phyloP scores from a whole-genome alignment of 2,888 invertebrate genomes.

The Malthinus seriepunctatus region DNA sequence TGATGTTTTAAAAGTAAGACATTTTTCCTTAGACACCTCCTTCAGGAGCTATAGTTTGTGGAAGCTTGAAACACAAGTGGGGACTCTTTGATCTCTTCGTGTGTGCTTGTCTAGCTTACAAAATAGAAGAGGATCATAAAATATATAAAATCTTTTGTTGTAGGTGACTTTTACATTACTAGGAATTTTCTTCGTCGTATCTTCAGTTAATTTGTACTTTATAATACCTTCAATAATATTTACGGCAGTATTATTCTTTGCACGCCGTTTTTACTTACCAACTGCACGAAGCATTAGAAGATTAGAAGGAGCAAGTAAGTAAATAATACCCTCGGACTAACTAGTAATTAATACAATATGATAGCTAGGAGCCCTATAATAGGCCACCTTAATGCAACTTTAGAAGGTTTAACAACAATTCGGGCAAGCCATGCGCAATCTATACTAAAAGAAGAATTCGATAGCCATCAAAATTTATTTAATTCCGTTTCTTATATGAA shows the following conservation, averaged over 20 bases:
- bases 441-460: constrained; percentile 46
- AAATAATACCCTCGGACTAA: neutral
- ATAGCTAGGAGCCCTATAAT: constrained; percentile 50
- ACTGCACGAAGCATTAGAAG: constrained; percentile 72
- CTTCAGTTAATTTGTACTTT: constrained; percentile 65
- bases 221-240: constrained; percentile 65
- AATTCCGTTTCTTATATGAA: constrained; percentile 48
- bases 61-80: too few species aligned
- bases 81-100: too few species aligned
- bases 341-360: neutral
- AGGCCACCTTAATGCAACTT: constrained; percentile 49
- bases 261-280: constrained; percentile 66
- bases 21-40: neutral
- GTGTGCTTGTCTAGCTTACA: too few species aligned
- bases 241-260: constrained; percentile 61
- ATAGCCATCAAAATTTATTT: constrained; percentile 48
- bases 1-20: constrained; percentile 1
- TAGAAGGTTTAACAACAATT: constrained; percentile 49
- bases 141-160: neutral
- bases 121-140: too few species aligned
- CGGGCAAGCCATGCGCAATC: constrained; percentile 46
- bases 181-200: constrained; percentile 1
- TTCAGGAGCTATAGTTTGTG: too few species aligned
- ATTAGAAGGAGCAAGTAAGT: constrained; percentile 62
- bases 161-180: neutral